Conservation (phyloP, 2,113 vertebrate species). For the Rhodinocichla rosea region DNA sequence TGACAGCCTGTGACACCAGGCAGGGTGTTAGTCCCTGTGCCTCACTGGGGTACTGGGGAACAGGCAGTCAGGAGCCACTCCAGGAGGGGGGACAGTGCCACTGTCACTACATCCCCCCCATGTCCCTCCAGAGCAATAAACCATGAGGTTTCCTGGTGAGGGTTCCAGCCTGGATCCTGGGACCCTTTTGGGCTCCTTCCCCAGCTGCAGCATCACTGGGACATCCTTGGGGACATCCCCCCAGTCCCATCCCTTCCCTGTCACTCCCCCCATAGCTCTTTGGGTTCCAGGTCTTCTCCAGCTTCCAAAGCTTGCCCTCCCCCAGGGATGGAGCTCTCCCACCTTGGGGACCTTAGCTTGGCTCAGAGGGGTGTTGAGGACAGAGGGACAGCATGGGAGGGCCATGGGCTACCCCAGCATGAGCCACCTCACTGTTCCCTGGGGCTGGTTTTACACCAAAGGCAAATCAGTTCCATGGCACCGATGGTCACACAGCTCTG, state of each 20-base stretch:
- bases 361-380: neutral
- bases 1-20: neutral
- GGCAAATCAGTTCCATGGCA: neutral
- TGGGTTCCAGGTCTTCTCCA: neutral
- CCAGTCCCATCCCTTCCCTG: neutral
- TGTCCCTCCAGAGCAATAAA: accelerated
- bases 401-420: accelerated
- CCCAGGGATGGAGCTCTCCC: neutral
- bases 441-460: neutral
- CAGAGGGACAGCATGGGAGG: neutral
- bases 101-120: neutral
- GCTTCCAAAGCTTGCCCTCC: neutral
- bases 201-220: neutral
- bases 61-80: neutral
- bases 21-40: neutral
- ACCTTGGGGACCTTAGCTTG: neutral
- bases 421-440: neutral
- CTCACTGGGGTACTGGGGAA: neutral
- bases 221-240: neutral
- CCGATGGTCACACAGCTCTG: accelerated
- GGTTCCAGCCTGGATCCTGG: neutral
- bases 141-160: neutral
- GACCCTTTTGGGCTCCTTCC: accelerated
- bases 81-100: accelerated
- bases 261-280: neutral